Base-by-base conservation (phyloP, 2,888 invertebrate species). In the Trissoscelio sp. region DNA sequence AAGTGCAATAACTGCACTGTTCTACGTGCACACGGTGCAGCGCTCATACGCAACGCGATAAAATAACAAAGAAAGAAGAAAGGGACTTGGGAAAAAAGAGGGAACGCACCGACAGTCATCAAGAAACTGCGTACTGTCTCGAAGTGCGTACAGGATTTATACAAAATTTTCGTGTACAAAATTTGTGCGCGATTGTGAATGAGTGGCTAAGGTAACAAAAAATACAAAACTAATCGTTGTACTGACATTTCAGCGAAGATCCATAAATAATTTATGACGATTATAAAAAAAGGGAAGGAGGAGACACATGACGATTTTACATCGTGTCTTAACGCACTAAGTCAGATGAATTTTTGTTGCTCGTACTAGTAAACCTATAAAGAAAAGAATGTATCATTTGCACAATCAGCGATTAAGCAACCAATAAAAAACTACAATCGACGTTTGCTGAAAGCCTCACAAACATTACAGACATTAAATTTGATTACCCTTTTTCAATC, bases 51-150 rank as follows among this genome's bases (percentile, higher is more conserved):
- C 75, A 78, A 72, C 53, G 69, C 64, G 66, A 75, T 66, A 60
- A 77, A 69, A 67, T 42, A 82, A 81, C 53, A 74, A 81, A 79
- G 70, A 79, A 79, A 58, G 72, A 48, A 72, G 51, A 75, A 64
- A 58, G 31, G 39, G 14, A 70, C 37, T 55, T 58, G 46, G 24
- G 12, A 44, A 24, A 67, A 46, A 64, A 48, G 34, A 37, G 34
- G 22, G 14, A 48, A 67, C 20, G 9, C 34, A n/a, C 22, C n/a
- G n/a, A n/a, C n/a, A n/a, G n/a, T n/a, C n/a, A n/a, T n/a, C 57
- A 46, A 57, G 46, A 34, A 69, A 57, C 22, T 69, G 44, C 24
- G 31, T 16, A 37, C 14, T 7, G n/a, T n/a, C n/a, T n/a, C n/a
- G n/a, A n/a, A n/a, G n/a, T n/a, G n/a, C n/a, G n/a, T n/a, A n/a